Evolutionary conservation across 2,888 invertebrate species (phyloP).

Genomic region (Artemia sinica): DNA sequence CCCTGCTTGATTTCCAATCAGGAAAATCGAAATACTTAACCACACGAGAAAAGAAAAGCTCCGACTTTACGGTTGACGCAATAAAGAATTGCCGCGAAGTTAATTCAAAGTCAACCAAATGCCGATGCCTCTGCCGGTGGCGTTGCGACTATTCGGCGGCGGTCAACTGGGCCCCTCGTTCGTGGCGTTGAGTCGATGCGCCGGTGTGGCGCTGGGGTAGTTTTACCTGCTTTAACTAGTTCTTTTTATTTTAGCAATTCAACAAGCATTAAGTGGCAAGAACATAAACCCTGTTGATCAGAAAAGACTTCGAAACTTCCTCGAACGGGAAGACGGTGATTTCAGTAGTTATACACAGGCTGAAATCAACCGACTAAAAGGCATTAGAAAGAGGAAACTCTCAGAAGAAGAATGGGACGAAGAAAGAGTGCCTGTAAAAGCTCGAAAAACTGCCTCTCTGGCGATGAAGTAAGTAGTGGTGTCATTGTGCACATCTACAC

Average conservation of each 20-base stretch:
- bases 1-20: no score
- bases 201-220: no score
- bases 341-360: background rate
- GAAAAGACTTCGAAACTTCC: background rate
- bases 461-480: background rate
- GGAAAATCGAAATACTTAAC: no score
- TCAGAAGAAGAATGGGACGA: slow-evolving; percentile 3
- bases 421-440: background rate
- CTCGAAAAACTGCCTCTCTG: background rate
- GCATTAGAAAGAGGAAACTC: background rate
- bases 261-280: background rate
- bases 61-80: no score
- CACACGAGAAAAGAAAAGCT: no score
- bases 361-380: background rate
- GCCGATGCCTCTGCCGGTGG: no score
- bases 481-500: no score
- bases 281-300: slow-evolving; percentile 10
- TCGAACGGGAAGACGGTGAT: background rate
- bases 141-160: no score
- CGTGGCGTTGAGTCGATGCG: no score
- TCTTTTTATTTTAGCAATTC: background rate
- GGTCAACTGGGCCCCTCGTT: no score
- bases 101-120: no score
- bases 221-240: background rate
- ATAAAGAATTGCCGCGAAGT: no score